Conservation (phyloP, 2,113 vertebrate genomes). For the Steatornis caripensis region DNA sequence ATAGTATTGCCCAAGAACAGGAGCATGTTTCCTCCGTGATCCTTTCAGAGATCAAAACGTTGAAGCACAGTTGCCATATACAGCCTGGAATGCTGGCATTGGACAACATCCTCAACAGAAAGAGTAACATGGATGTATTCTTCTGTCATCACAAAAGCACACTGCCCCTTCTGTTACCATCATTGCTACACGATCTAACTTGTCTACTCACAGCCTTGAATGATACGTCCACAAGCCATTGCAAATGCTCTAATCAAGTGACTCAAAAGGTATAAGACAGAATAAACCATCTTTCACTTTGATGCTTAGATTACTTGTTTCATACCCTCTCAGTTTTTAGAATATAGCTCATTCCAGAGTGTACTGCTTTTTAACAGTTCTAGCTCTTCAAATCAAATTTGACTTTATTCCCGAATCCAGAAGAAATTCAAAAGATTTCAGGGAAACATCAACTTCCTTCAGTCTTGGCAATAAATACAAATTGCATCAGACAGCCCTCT, state of each 20-base stretch:
- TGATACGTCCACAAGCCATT: neutral
- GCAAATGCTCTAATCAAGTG: neutral
- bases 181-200: neutral
- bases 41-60: neutral
- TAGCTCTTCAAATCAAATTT: neutral
- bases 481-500: neutral
- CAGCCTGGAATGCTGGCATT: neutral
- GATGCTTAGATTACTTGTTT: neutral
- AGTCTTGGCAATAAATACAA: neutral
- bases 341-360: neutral
- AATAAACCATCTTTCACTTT: neutral
- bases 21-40: neutral
- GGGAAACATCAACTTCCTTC: neutral
- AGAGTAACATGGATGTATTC: rapidly evolving
- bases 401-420: neutral
- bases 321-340: neutral
- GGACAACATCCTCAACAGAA: neutral
- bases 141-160: neutral
- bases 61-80: neutral
- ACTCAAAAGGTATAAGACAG: neutral
- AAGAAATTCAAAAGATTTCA: neutral
- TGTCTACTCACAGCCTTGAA: neutral
- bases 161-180: neutral
- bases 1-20: neutral
- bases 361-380: neutral